Conservation (phyloP, 2,888 invertebrate species). For the Chironomus riparius region DNA sequence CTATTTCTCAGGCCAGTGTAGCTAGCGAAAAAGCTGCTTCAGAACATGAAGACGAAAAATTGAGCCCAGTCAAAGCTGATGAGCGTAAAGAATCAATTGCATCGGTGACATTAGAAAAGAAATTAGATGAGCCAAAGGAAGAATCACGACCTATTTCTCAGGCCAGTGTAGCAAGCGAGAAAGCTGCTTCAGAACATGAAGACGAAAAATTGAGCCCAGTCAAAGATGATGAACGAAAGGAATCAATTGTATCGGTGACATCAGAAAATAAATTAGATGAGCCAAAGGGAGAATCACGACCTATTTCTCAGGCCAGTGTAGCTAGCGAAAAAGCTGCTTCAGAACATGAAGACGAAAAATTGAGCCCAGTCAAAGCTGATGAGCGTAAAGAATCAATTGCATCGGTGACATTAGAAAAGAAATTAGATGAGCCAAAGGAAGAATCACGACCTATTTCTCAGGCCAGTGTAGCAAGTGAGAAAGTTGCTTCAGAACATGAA, state of each 20-base stretch:
- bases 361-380: slow-evolving; percentile 29
- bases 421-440: slow-evolving; percentile 28
- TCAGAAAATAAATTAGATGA: not conserved
- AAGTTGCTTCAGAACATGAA: slow-evolving; percentile 7
- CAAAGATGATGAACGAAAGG: too few relatives aligned
- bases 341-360: too few relatives aligned
- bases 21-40: not conserved
- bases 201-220: not conserved
- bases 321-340: slow-evolving; percentile 23
- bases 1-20: slow-evolving; percentile 26
- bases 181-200: not conserved
- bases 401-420: slow-evolving; percentile 28
- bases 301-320: slow-evolving; percentile 28
- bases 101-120: slow-evolving; percentile 29
- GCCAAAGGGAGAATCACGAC: slow-evolving; percentile 21
- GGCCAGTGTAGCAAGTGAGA: slow-evolving; percentile 32
- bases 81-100: slow-evolving; percentile 33
- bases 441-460: slow-evolving; percentile 33
- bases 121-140: slow-evolving; percentile 28
- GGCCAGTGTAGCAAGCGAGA: slow-evolving; percentile 31
- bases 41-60: not conserved
- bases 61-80: slow-evolving; percentile 29
- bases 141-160: slow-evolving; percentile 32
- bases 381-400: slow-evolving; percentile 33
- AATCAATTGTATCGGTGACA: slow-evolving; percentile 4